Conservation (phyloP, 1,140 invertebrate genomes). For the Drosophila pectinifera region DNA sequence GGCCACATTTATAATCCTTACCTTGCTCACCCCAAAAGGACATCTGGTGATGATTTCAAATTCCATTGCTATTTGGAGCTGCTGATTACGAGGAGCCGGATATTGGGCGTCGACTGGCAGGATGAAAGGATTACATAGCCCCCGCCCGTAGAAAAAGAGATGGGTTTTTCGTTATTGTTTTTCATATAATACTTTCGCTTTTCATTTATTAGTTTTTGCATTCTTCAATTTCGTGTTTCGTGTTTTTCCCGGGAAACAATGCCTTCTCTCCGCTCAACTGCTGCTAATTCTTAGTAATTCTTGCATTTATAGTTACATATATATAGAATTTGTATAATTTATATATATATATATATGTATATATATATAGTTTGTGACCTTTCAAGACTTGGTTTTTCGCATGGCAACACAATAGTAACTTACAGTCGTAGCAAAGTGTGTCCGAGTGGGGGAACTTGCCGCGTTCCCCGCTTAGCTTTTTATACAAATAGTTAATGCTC, state of each 20-base stretch:
- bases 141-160: neutral
- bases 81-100: constrained; percentile 34
- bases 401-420: constrained; percentile 82
- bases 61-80: constrained; percentile 45
- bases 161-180: constrained; percentile 7
- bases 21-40: neutral
- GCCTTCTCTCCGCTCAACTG: constrained; percentile 16
- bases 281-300: constrained; percentile 40
- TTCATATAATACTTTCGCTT: constrained; percentile 53
- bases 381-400: constrained; percentile 25
- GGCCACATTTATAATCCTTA: constrained; percentile 11
- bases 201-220: constrained; percentile 60
- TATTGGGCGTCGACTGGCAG: constrained; percentile 19
- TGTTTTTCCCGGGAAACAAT: constrained; percentile 28
- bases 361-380: constrained; percentile 48
- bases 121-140: neutral
- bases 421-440: constrained; percentile 71
- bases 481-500: constrained; percentile 76
- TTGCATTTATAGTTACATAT: constrained; percentile 43
- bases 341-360: constrained; percentile 48
- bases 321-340: constrained; percentile 49
- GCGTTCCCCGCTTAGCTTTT: constrained; percentile 41
- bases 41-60: constrained; percentile 39
- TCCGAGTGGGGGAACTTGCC: constrained; percentile 30
- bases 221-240: constrained; percentile 38